Evolutionary conservation across 2,888 invertebrate species (phyloP), one percentile per base, ranked within the genome.

Genomic region (Tetragonula carbonaria): DNA sequence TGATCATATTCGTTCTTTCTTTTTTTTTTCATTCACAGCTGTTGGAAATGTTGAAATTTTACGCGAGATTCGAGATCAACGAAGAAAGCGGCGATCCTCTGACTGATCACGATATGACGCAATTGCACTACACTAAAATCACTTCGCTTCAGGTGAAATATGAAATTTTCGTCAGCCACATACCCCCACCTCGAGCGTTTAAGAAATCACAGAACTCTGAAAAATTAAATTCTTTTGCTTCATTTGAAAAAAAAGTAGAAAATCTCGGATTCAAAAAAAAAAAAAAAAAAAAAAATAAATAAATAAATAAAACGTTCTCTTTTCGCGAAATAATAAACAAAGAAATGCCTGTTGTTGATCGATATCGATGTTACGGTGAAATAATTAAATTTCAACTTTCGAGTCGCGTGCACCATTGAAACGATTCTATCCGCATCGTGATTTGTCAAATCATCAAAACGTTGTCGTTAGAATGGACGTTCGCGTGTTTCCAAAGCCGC

Each of bases 11-110:
- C 18, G 13, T 50, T 33, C 33, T 53, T 66, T 18, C 4, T 18
- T 67, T 0, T 68, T 0, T 0, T 38, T 62, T 21, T 55, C 66
- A 72, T 87, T 96, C 96, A 18, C 96, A 99, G 98, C 95, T 99
- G 8, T 95, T 99, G 91, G 98, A 98, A 88, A 98, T 99, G 97
- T 95, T 99, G 75, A 98, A 98, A 93, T 99, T 99, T 94, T 99
- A 99, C 95, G 97, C 98, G 0, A 96, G 98, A 82, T 99, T 99
- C 95, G 99, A 99, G 95, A 99, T 99, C 86, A 98, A 98, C 94
- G 99, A 99, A 93, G 97, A 98, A 92, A 97, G 98, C 0, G 99
- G 99, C 0, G 99, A 99, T 94, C 98, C 99, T 0, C 95, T 99
- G 89, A 98, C 97, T 0, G 98, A 99, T 92, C 97, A 98, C 85